Evolutionary conservation across 2,113 vertebrate species (phyloP), one percentile per base, ranked within the genome.

Genomic region (Psophia crepitans): DNA sequence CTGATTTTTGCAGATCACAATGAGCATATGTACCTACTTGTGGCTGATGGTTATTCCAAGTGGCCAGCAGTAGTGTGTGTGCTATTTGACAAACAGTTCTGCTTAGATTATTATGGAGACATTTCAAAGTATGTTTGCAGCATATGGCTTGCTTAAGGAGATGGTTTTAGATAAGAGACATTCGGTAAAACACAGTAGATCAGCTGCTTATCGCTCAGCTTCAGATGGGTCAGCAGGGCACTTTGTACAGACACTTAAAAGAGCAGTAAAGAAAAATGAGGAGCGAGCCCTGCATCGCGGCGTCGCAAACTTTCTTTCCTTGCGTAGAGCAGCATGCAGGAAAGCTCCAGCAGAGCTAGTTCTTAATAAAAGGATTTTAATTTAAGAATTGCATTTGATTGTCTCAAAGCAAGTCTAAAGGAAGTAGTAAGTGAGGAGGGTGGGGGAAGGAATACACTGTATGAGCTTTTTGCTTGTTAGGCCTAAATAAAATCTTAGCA

Each of bases 91-190:
- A 95, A 96, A 89, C 90, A 90, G 53, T 96, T 97, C 87, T 94
- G 89, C 80, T 92, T 89, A 17, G 65, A 75, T 79, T 90, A 37
- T 79, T 70, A 68, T 46, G 90, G 93, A 96, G 95, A 63, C 71
- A 74, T 91, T 94, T 95, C 95, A 81, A 74, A 96, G 96, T 82
- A 70, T 95, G 90, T 91, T 93, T 92, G 75, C 76, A 94, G 90
- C 78, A 87, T 96, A 96, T 97, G 94, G 95, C 84, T 93, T 93
- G 74, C 51, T 89, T 82, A 89, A 93, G 94, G 89, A 97, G 87
- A 61, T 83, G 17, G 39, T 53, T 96, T 94, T 77, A 64, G 85
- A 92, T 75, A 81, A 90, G 87, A 86, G 56, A 69, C 3, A 0
- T 58, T 68, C 17, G 3, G 81, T 85, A 87, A 83, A 94, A 93